phyloP scores from a whole-genome alignment of 2,888 invertebrate species.

The Panopea generosa region DNA sequence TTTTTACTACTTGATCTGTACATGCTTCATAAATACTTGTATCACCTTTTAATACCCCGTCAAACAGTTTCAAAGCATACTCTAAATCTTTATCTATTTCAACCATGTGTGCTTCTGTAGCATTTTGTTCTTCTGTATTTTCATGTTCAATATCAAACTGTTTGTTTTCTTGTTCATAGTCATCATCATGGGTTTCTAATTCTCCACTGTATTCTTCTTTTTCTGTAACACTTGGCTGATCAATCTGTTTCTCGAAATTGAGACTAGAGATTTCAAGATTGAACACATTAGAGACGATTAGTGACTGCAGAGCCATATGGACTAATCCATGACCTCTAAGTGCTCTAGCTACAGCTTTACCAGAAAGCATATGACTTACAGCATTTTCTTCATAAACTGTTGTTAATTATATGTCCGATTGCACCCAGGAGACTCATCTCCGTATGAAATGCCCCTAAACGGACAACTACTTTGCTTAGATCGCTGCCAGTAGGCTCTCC shows the following conservation, averaged over 20 bases:
- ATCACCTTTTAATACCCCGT: too few species aligned
- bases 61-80: too few species aligned
- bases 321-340: slow-evolving; percentile 63
- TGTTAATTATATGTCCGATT: slow-evolving; percentile 53
- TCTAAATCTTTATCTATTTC: too few species aligned
- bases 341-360: slow-evolving; percentile 65
- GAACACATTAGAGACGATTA: slow-evolving; percentile 27
- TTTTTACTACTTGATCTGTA: slow-evolving; percentile 30
- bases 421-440: slow-evolving; percentile 65
- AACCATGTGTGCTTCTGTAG: too few species aligned
- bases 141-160: background rate
- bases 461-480: slow-evolving; percentile 16
- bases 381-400: slow-evolving; percentile 44
- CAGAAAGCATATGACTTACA: slow-evolving; percentile 65
- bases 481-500: background rate
- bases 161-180: background rate
- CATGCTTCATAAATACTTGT: too few species aligned
- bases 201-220: background rate
- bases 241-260: background rate
- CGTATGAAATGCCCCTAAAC: slow-evolving; percentile 47
- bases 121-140: background rate
- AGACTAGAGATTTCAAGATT: background rate
- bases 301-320: slow-evolving; percentile 47
- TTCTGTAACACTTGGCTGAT: background rate
- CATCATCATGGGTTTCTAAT: too few species aligned